Evolutionary conservation across 2,113 vertebrate species (phyloP), one percentile per base, ranked within the genome.

Genomic region (Pedionomus torquatus): DNA sequence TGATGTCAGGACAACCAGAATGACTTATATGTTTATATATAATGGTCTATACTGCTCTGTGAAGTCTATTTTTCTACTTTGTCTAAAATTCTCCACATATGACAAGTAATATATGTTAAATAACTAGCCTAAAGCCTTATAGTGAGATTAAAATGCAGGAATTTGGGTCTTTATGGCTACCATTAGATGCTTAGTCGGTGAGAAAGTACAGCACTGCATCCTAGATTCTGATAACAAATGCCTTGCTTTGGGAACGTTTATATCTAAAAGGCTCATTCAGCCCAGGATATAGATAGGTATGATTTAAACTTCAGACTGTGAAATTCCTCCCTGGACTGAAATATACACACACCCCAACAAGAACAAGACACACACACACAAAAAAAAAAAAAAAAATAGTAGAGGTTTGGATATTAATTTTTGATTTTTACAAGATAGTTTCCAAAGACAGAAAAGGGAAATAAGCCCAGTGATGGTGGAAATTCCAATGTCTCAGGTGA

Each of bases 401-500:
- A 44, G 41, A 58, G 19, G 10, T 2, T 52, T 92, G 71, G 17
- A 28, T 70, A 77, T 65, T 74, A 93, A 58, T 20, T 58, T 19
- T 18, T 52, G 18, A 49, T 89, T 94, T 95, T 92, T 80, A 66
- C 43, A 74, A 90, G 63, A 86, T 23, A 70, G 26, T 18, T 88
- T 96, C 88, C 80, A 85, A 92, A 57, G 49, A 83, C 41, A 66
- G 35, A 83, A 95, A 88, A 58, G 31, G 33, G 63, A 96, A 96
- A 69, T 69, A 58, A 94, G 33, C 18, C 26, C 60, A 68, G 9
- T 31, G 57, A 81, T 20, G 49, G 60, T 43, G 78, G n/a, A 83
- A 90, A 91, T 87, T 85, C 76, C 89, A 95, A 3, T 35, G 35
- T 91, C 82, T 93, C 90, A 97, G 92, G 89, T 96, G 69, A 96